Conservation (phyloP, 2,113 vertebrate genomes). For the Petromus typicus region DNA sequence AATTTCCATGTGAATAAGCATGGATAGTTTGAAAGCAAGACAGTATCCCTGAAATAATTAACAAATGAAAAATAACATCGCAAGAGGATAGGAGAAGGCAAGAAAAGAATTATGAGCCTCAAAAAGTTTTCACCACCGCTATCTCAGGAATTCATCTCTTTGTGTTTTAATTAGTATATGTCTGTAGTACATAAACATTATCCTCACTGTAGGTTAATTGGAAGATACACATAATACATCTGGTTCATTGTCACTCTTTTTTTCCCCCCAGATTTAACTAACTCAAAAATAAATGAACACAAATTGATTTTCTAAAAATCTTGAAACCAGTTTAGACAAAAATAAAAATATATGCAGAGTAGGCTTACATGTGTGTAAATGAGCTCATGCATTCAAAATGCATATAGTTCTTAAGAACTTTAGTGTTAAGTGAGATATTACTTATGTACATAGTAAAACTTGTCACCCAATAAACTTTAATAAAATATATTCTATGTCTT, state of each 20-base stretch:
- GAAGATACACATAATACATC: background rate
- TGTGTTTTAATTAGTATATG: background rate
- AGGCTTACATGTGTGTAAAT: fast-evolving
- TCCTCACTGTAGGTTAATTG: background rate
- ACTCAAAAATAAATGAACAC: background rate
- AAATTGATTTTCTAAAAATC: background rate
- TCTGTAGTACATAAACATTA: background rate
- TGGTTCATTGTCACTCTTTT: background rate
- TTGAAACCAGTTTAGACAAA: background rate
- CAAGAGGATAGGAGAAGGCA: background rate
- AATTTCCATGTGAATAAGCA: background rate
- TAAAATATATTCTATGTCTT: background rate
- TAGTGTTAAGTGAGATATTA: background rate
- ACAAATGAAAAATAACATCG: background rate
- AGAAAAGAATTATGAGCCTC: background rate
- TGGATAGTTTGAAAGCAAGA: background rate
- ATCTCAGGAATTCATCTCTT: background rate
- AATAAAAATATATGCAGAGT: background rate
- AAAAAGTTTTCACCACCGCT: background rate
- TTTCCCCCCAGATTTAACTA: background rate
- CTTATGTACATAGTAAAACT: background rate
- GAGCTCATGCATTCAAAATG: background rate
- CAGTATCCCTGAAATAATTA: background rate
- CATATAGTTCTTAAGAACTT: background rate
- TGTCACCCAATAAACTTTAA: background rate